These are phyloP conservation scores for Zaprionus ornatus DNA, from an alignment of 1,140 invertebrate genomes.

Conservation along the genomic window DNA sequence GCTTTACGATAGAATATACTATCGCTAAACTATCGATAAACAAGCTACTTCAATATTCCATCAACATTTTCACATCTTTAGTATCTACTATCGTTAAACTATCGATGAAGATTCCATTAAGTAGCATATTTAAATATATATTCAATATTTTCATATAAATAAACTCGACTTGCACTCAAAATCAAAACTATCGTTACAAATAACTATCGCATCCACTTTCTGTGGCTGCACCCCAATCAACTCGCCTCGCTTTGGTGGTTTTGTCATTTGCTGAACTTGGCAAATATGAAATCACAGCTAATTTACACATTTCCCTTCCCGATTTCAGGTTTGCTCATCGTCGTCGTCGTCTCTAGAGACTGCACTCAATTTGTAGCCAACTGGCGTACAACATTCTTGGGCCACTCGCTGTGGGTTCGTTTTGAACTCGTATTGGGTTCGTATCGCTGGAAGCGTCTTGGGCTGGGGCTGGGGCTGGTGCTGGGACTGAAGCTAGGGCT, in stretches of 20 bases:
- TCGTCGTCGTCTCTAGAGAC: neutral
- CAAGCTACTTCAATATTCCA: too few species aligned
- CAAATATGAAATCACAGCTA: conserved; percentile 75
- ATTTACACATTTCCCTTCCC: conserved; percentile 63
- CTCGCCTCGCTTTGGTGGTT: conserved; percentile 1
- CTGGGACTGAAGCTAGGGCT: neutral
- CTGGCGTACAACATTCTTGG: conserved; percentile 51
- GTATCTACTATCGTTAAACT: neutral
- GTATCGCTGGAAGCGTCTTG: neutral
- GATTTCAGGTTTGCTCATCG: conserved; percentile 11
- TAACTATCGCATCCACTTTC: neutral
- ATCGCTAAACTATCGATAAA: neutral
- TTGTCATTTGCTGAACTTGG: conserved; percentile 41
- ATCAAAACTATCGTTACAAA: neutral
- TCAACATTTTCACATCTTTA: too few species aligned
- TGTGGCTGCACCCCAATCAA: neutral
- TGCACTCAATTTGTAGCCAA: conserved; percentile 61
- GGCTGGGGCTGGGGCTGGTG: neutral
- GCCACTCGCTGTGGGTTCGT: conserved; percentile 6
- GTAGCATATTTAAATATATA: neutral
- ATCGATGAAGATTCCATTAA: neutral
- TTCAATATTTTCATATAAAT: too few species aligned
- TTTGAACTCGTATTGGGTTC: neutral
- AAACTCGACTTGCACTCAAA: neutral
- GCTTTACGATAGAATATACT: neutral